A percentile compares a stretch with the other conserved stretches of the same genome.
Evolutionary conservation across 2,797 vertebrate species (phyloP).

Genomic region (Tapirus indicus): DNA sequence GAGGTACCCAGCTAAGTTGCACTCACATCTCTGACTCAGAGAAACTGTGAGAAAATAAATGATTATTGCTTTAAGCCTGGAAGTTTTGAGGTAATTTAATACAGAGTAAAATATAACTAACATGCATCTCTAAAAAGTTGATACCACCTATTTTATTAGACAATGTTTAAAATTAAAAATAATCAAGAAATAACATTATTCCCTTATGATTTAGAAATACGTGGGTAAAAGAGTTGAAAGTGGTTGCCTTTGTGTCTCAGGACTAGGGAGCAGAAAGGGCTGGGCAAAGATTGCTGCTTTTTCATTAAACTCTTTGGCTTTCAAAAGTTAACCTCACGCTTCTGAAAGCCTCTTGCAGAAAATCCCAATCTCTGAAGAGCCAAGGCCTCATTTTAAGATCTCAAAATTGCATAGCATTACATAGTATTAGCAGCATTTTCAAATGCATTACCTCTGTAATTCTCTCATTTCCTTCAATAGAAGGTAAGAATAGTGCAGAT

Average conservation of each 20-base stretch:
- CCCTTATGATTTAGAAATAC: not conserved
- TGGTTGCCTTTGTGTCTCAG: not conserved
- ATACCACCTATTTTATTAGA: not conserved
- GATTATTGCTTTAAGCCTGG: not conserved
- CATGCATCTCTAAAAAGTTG: not conserved
- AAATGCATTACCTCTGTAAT: conserved; percentile 22
- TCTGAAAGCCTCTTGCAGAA: not conserved
- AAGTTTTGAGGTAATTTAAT: not conserved
- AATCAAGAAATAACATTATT: not conserved
- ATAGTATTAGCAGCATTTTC: conserved; percentile 13
- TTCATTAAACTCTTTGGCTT: not conserved
- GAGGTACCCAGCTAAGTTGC: not conserved
- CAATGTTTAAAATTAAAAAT: not conserved
- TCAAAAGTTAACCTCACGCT: not conserved
- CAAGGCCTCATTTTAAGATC: conserved; percentile 9
- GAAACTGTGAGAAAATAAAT: conserved; percentile 1
- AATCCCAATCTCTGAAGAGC: not conserved
- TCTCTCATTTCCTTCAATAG: not conserved
- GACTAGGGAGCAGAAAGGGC: not conserved
- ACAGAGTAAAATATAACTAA: not conserved
- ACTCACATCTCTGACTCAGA: not conserved
- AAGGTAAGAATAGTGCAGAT: not conserved
- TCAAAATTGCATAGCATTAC: conserved; percentile 15
- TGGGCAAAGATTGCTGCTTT: not conserved
- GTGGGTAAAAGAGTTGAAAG: not conserved